Evolutionary conservation across 2,888 invertebrate species (phyloP).

Genomic region (Sinhomidia bicolor): DNA sequence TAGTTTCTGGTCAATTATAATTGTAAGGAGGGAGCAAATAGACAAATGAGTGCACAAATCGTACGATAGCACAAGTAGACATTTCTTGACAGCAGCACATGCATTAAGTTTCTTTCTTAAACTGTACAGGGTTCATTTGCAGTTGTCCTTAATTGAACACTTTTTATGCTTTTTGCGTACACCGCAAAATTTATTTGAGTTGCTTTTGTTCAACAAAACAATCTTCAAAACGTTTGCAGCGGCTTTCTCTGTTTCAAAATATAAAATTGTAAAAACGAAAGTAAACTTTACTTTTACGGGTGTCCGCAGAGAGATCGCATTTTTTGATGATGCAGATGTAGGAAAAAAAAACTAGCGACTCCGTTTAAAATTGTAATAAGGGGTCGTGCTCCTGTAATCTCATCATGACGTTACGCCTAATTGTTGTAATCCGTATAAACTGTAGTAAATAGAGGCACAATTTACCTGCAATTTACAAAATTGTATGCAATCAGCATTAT

Average conservation of each 20-base stretch:
- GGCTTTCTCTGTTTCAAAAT: background rate
- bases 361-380: slow-evolving; percentile 19
- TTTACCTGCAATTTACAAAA: slow-evolving; percentile 14
- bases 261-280: background rate
- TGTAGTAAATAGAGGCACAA: background rate
- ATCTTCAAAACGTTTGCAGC: too few species aligned
- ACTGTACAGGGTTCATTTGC: too few species aligned
- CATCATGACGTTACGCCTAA: slow-evolving; percentile 15
- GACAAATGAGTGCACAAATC: too few species aligned
- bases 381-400: slow-evolving; percentile 26
- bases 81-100: too few species aligned
- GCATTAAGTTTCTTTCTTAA: too few species aligned
- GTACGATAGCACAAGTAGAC: too few species aligned
- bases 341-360: background rate
- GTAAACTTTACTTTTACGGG: slow-evolving; percentile 25
- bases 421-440: background rate
- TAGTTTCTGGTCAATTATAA: too few species aligned
- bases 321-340: background rate
- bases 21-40: too few species aligned
- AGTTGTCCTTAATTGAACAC: too few species aligned
- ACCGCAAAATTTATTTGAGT: too few species aligned
- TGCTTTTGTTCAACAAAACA: too few species aligned
- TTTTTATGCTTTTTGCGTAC: too few species aligned
- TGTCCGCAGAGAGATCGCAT: background rate
- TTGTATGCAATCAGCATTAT: slow-evolving; percentile 41